Conservation (phyloP, 1,140 invertebrate species). For the Druon quercuslanigerum region DNA sequence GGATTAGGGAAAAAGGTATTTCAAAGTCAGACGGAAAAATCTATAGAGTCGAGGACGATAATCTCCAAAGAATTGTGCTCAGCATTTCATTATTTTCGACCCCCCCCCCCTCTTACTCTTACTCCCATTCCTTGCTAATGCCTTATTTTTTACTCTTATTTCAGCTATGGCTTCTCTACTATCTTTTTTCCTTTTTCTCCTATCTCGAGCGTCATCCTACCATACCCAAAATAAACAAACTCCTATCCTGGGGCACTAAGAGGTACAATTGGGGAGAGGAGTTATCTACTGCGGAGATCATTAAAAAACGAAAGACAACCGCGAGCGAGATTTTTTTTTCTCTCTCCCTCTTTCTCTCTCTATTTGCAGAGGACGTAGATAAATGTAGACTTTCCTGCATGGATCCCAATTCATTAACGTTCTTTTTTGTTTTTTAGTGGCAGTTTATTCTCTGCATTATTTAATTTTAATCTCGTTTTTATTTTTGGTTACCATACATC, state of each 20-base stretch:
- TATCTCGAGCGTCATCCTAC: neutral
- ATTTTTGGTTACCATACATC: no score
- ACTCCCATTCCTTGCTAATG: neutral
- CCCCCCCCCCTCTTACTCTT: neutral
- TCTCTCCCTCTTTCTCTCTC: no score
- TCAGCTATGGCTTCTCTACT: neutral
- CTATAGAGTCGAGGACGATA: slow-evolving; percentile 7
- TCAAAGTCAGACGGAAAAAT: neutral
- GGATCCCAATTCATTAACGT: no score
- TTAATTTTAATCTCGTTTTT: no score
- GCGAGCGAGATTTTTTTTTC: no score
- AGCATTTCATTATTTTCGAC: neutral
- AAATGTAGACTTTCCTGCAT: no score
- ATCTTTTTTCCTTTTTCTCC: neutral
- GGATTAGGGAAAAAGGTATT: no score
- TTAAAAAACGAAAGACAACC: slow-evolving; percentile 1
- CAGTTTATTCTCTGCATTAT: no score
- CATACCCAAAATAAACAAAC: slow-evolving; percentile 31
- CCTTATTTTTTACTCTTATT: neutral
- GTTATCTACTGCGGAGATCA: slow-evolving; percentile 9
- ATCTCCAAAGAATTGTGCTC: slow-evolving; percentile 41
- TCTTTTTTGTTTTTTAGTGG: no score
- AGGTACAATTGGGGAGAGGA: neutral
- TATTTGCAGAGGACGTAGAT: no score
- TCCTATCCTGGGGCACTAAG: neutral